Evolutionary conservation across 2,888 invertebrate genomes (phyloP), one percentile per base, ranked within the genome.

Genomic region (Coelopa pilipes): DNA sequence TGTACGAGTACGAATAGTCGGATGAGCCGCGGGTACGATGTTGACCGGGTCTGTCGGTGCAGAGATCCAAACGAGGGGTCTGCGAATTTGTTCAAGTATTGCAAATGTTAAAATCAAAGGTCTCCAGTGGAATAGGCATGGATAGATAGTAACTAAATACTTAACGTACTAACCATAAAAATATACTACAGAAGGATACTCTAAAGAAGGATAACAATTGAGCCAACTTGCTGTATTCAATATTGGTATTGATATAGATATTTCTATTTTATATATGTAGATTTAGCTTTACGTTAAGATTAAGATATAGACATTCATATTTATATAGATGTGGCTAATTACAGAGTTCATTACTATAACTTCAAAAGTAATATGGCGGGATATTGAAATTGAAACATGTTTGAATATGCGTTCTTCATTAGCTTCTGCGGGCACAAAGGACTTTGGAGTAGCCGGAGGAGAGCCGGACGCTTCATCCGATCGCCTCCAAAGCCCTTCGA

Each of bases 61-160:
- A 93, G 89, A 94, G 92, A 90, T 94, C 94, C 91, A 94, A 93
- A 88, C 95, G 93, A 84, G 95, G 94, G 89, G 93, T 95, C 95
- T 95, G 92, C 89, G 91, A 90, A 90, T 81, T 80, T 76, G 68
- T 76, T 66, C 65, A 62, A 68, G 50, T 71, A 70, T 63, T 73
- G 45, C 55, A 63, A 67, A 21, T 59, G 59, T 53, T 63, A 73
- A 66, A 34, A 67, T 24, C 59, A 62, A 13, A 46, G 49, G 57
- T 24, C 49, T 59, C 59, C 49, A 60, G 19, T 19, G 57, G 60
- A 62, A 12, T 70, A 60, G 53, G 24, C 34, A 34, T 34, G 34
- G 50, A 50, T 62, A 24, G 50, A 50, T 62, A 24, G 62, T 62
- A 69, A 57, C 55, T 57, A 19, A 70, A 49, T 59, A 70, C 70